These are phyloP conservation scores for Papilio dardanus DNA, from an alignment of 1,140 invertebrate genomes.

Conservation along the genomic window DNA sequence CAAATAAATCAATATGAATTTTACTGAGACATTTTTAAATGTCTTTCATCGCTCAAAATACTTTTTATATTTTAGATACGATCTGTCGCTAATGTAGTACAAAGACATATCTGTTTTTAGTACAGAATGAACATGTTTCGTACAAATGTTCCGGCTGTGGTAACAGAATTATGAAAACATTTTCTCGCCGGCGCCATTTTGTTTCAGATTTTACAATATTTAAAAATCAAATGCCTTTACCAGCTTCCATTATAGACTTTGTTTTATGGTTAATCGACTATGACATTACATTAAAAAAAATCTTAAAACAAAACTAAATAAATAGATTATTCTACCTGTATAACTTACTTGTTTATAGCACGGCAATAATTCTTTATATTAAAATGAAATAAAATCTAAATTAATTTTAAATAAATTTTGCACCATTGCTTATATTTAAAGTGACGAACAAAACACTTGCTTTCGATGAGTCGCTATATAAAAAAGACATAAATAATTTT, in stretches of 20 bases:
- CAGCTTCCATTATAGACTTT: conserved; percentile 47
- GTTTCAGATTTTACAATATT: not conserved
- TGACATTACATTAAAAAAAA: not conserved
- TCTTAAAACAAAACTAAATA: conserved; percentile 35
- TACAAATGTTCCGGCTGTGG: too few species aligned
- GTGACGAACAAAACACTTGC: conserved; percentile 1
- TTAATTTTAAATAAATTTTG: conserved; percentile 60
- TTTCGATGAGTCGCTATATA: conserved; percentile 4
- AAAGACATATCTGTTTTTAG: too few species aligned
- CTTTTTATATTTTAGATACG: too few species aligned
- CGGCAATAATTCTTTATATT: conserved; percentile 26
- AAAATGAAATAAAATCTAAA: conserved; percentile 45
- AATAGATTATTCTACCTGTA: conserved; percentile 30
- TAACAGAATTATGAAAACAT: not conserved
- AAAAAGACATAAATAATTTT: not conserved
- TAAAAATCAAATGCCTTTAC: conserved; percentile 35
- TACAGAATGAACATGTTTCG: too few species aligned
- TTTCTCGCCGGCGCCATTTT: not conserved
- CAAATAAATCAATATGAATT: too few species aligned
- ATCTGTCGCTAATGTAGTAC: too few species aligned
- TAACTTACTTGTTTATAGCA: conserved; percentile 4
- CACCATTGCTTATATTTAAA: conserved; percentile 56
- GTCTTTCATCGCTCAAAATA: too few species aligned
- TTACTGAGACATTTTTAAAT: too few species aligned
- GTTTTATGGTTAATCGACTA: not conserved